phyloP scores from a whole-genome alignment of 2,113 vertebrate genomes.

The Thunnus thynnus region DNA sequence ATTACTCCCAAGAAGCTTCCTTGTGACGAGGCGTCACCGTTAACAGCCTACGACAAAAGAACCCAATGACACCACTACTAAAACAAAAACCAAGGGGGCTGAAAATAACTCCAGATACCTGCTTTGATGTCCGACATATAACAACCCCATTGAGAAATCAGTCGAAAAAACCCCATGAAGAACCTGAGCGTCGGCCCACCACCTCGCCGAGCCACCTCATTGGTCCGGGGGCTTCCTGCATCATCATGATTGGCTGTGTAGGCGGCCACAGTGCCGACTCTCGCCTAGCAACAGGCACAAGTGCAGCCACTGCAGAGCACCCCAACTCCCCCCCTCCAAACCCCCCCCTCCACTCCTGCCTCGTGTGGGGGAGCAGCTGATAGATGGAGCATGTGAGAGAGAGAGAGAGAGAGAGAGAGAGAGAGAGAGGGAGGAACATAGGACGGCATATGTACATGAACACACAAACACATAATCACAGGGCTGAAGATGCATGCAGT shows the following conservation, averaged over 20 bases:
- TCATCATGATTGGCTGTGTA: conserved; percentile 53
- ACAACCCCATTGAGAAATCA: conserved; percentile 52
- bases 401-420: conserved; percentile 15
- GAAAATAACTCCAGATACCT: conserved; percentile 38
- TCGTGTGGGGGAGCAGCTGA: conserved; percentile 62
- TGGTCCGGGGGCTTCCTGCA: conserved; percentile 53
- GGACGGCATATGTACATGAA: conserved; percentile 39
- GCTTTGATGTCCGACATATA: conserved; percentile 55
- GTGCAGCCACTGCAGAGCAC: conserved; percentile 44
- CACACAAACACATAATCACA: conserved; percentile 48
- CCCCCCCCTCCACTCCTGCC: not conserved
- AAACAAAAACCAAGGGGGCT: conserved; percentile 2
- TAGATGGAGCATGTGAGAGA: conserved; percentile 50
- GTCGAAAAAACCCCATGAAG: conserved; percentile 11
- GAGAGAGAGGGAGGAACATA: conserved; percentile 17
- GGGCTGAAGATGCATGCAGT: conserved; percentile 12
- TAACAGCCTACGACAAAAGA: conserved; percentile 10
- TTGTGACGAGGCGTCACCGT: not conserved
- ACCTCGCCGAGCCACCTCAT: conserved; percentile 38
- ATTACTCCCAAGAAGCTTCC: not conserved
- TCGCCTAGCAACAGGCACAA: conserved; percentile 79
- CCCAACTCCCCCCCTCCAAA: not conserved
- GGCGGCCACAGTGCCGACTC: conserved; percentile 40
- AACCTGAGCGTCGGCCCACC: conserved; percentile 42
- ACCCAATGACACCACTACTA: not conserved